Conservation (phyloP, 2,113 vertebrate genomes). For the Macrotus californicus region DNA sequence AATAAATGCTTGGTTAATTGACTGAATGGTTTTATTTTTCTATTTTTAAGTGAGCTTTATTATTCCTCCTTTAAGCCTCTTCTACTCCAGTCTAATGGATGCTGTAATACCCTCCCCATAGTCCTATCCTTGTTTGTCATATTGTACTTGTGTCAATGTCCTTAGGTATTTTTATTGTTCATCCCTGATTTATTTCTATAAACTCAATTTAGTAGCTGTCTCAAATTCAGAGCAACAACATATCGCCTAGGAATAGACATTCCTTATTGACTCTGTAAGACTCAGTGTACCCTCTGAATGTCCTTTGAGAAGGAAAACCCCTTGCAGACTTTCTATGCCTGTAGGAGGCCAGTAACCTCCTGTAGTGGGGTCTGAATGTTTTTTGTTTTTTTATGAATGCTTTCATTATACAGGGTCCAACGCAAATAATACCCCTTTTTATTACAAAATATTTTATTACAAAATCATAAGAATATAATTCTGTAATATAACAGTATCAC, state of each 20-base stretch:
- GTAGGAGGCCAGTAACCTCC: neutral
- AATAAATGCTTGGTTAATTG: neutral
- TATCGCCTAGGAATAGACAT: neutral
- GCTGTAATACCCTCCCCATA: neutral
- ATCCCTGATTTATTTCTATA: neutral
- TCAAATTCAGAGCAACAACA: neutral
- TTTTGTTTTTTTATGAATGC: neutral
- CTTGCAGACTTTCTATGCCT: neutral
- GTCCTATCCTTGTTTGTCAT: neutral
- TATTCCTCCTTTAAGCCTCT: neutral
- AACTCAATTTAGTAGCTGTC: neutral
- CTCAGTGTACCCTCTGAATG: neutral
- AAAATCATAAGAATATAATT: too few species aligned
- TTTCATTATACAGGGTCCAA: neutral
- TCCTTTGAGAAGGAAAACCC: neutral
- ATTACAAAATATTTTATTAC: too few species aligned
- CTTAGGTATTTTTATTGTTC: neutral
- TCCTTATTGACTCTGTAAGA: neutral
- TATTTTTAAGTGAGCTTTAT: neutral
- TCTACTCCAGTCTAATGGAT: neutral
- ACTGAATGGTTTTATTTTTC: neutral
- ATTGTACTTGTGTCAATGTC: neutral
- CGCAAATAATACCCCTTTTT: too few species aligned
- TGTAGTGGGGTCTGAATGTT: neutral
- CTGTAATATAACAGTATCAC: too few species aligned